A percentile compares a stretch with the other conserved stretches of the same genome.
Evolutionary conservation across 2,113 vertebrate species (phyloP).

Genomic region (Larimichthys crocea): DNA sequence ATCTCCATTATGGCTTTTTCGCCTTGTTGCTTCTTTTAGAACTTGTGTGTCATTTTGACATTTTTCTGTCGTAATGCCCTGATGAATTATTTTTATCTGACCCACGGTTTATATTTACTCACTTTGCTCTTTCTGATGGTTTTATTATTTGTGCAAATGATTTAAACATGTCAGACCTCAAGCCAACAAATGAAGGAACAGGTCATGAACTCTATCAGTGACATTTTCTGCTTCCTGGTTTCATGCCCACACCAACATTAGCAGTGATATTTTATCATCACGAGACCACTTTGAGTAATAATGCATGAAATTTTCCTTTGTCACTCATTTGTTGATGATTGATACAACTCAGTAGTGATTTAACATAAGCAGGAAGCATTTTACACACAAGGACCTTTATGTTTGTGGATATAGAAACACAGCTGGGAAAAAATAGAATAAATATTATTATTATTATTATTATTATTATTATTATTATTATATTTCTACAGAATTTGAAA

Average conservation of each 20-base stretch:
- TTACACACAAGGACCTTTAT: not conserved
- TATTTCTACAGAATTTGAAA: not conserved
- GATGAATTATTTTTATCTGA: conserved; percentile 18
- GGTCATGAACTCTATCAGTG: conserved; percentile 21
- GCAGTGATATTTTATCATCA: conserved; percentile 49
- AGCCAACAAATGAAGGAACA: conserved; percentile 17
- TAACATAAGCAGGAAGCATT: not conserved
- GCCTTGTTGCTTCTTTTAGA: conserved; percentile 18
- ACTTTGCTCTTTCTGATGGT: not conserved
- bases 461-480: no score
- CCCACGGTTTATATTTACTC: not conserved
- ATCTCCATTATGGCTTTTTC: not conserved
- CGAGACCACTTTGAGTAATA: conserved; percentile 33
- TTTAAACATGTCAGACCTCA: not conserved
- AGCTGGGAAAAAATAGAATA: not conserved
- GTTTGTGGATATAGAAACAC: not conserved
- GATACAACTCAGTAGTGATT: conserved; percentile 14
- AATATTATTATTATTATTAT: no score
- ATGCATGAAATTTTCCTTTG: conserved; percentile 50
- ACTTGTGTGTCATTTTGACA: conserved; percentile 1
- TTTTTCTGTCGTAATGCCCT: not conserved
- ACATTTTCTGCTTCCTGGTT: conserved; percentile 14
- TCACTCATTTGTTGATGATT: conserved; percentile 1
- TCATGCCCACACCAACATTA: conserved; percentile 30
- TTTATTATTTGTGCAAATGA: not conserved